Conservation (phyloP, 1,140 invertebrate species). For the Sarcophaga peregrina region DNA sequence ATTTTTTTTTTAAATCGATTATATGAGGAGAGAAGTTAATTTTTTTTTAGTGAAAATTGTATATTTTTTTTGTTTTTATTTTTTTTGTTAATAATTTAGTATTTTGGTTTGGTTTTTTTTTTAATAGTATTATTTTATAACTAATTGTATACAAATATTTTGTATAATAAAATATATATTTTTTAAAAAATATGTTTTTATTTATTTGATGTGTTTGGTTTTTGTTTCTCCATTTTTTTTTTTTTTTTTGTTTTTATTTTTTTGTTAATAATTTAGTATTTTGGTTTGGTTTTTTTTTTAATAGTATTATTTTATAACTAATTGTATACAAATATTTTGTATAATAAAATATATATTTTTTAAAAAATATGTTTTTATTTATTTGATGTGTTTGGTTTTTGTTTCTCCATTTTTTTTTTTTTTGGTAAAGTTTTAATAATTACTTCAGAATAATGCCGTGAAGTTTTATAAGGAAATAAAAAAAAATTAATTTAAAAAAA, state of each 20-base stretch:
- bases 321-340: slow-evolving; percentile 41
- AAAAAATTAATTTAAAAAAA: background rate
- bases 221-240: background rate
- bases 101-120: background rate
- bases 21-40: slow-evolving; percentile 22
- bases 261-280: background rate
- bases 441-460: background rate
- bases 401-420: background rate
- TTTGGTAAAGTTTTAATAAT: slow-evolving; percentile 14
- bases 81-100: background rate
- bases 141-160: slow-evolving; percentile 40
- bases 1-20: slow-evolving; percentile 28
- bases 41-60: background rate
- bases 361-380: slow-evolving; percentile 22
- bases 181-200: slow-evolving; percentile 28
- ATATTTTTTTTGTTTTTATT: background rate
- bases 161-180: slow-evolving; percentile 40
- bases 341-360: slow-evolving; percentile 38
- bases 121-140: slow-evolving; percentile 29
- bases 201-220: background rate
- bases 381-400: background rate
- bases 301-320: slow-evolving; percentile 29
- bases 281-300: background rate
- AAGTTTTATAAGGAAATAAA: background rate
- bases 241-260: no score